Evolutionary conservation across 2,888 invertebrate species (phyloP).

Genomic region (Lepidocyrtoides sp.): DNA sequence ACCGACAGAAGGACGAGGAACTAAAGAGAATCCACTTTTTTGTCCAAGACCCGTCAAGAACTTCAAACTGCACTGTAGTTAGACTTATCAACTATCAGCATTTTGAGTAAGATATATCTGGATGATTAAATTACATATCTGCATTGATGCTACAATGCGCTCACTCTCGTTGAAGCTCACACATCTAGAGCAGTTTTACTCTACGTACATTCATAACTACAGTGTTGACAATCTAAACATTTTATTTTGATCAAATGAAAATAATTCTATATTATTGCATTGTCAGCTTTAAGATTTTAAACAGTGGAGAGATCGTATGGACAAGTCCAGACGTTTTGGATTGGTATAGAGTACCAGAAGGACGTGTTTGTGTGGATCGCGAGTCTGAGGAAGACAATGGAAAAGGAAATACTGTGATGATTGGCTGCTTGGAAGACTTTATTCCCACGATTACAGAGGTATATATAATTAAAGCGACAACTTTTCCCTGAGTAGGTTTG

Average conservation of each 20-base stretch:
- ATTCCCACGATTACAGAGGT: constrained; percentile 80
- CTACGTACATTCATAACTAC: no score
- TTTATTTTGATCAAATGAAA: neutral
- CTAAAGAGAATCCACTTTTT: constrained; percentile 74
- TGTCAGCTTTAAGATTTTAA: constrained; percentile 79
- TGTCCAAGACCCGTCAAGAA: constrained; percentile 76
- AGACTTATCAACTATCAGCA: constrained; percentile 80
- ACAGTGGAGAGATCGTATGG: constrained; percentile 79
- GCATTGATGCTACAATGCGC: no score
- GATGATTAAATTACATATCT: no score
- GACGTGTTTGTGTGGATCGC: constrained; percentile 78
- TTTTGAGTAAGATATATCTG: constrained; percentile 73
- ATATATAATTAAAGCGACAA: neutral
- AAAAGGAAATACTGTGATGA: constrained; percentile 69
- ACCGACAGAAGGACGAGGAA: constrained; percentile 65
- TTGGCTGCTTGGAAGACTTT: constrained; percentile 80
- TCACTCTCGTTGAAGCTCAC: neutral
- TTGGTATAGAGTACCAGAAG: constrained; percentile 78
- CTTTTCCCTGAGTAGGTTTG: no score
- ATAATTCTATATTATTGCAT: neutral
- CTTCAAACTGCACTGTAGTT: constrained; percentile 75
- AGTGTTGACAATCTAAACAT: no score
- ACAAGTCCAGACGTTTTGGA: constrained; percentile 81
- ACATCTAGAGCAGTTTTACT: no score
- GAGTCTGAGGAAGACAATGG: constrained; percentile 72